phyloP scores from a whole-genome alignment of 2,797 vertebrate species.

The Sphaeramia orbicularis region DNA sequence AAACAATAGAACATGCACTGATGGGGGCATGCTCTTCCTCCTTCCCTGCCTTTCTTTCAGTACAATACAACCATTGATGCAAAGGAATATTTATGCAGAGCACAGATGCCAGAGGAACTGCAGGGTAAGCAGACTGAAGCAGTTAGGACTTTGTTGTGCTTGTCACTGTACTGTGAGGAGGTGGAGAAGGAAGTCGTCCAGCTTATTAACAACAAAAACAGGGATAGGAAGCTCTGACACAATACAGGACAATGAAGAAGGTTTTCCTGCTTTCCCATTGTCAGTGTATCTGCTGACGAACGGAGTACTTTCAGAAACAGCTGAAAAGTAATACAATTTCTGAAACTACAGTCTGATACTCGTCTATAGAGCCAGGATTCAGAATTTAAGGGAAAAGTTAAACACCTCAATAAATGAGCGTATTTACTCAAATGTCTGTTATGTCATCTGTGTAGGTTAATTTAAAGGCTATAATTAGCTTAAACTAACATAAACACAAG shows the following conservation, averaged over 20 bases:
- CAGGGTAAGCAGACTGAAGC: conserved; percentile 49
- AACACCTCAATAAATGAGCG: not conserved
- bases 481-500: not conserved
- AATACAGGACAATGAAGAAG: conserved; percentile 58
- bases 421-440: not conserved
- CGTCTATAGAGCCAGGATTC: not conserved
- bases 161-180: conserved; percentile 56
- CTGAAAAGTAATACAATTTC: conserved; percentile 10
- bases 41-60: conserved; percentile 38
- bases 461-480: not conserved
- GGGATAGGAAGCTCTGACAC: conserved; percentile 68
- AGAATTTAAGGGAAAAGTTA: not conserved
- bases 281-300: conserved; percentile 47
- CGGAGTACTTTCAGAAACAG: not conserved
- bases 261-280: conserved; percentile 63
- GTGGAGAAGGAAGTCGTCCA: conserved; percentile 62
- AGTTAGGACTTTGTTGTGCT: conserved; percentile 41
- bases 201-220: conserved; percentile 68
- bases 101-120: conserved; percentile 67
- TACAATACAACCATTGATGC: conserved; percentile 78
- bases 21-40: conserved; percentile 57
- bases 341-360: conserved; percentile 8
- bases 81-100: conserved; percentile 76
- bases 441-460: not conserved
- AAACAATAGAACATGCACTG: conserved; percentile 70